Percentiles rank a stretch among this genome's conserved stretches.
These are phyloP conservation scores for Rhynchonycteris naso DNA, from an alignment of 2,797 vertebrate genomes.

Conservation along the genomic window DNA sequence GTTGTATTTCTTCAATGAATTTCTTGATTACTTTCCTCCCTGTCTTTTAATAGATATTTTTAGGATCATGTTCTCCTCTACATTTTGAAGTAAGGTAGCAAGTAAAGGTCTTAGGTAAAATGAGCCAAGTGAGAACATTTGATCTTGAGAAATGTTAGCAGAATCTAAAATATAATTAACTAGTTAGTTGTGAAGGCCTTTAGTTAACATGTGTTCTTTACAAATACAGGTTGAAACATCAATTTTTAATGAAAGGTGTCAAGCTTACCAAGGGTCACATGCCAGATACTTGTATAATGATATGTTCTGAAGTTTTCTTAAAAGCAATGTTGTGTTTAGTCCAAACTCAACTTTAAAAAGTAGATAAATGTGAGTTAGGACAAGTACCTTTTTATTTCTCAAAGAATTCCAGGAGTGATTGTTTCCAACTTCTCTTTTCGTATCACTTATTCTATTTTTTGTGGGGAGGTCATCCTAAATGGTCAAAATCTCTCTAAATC, in stretches of 20 bases:
- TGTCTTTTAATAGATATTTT: not conserved
- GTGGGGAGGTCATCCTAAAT: not conserved
- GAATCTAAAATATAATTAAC: not conserved
- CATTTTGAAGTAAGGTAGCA: not conserved
- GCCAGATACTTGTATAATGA: not conserved
- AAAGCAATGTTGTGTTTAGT: not conserved
- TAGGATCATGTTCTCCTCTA: not conserved
- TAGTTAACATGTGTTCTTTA: constrained; percentile 16
- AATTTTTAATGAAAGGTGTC: not conserved
- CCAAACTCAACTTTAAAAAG: not conserved
- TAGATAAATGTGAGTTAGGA: not conserved
- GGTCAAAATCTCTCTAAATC: constrained; percentile 40
- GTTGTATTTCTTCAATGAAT: not conserved
- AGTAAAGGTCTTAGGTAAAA: constrained; percentile 18
- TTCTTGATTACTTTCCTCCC: not conserved
- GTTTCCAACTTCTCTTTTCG: not conserved
- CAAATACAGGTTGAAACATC: constrained; percentile 28
- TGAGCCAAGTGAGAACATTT: not conserved
- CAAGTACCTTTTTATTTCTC: not conserved
- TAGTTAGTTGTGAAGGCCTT: not conserved
- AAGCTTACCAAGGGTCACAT: not conserved
- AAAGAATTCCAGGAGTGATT: too few species aligned
- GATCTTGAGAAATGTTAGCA: not conserved
- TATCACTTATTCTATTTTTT: not conserved
- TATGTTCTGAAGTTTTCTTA: not conserved